These are phyloP conservation scores for Dasyprocta punctata DNA, from an alignment of 2,113 vertebrate genomes.

Conservation along the genomic window DNA sequence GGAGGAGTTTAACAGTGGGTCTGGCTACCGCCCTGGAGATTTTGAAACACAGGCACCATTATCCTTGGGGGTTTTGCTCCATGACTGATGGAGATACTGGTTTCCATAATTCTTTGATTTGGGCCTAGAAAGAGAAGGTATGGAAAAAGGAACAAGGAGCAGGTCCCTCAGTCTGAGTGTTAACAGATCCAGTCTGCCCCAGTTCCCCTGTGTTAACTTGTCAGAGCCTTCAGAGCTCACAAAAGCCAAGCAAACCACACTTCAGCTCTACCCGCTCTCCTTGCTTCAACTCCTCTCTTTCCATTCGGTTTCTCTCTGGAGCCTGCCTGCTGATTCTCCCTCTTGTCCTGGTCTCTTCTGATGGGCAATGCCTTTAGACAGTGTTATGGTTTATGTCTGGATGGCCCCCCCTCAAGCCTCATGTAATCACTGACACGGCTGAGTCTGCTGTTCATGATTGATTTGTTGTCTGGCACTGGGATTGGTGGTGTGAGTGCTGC, in stretches of 20 bases:
- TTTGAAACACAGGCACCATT: background rate
- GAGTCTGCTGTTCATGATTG: no score
- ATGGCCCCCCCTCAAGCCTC: no score
- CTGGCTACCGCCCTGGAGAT: background rate
- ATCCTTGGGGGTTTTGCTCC: background rate
- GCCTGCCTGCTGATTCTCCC: background rate
- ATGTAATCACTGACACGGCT: no score
- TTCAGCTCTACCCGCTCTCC: background rate
- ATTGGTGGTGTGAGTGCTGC: no score
- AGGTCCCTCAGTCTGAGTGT: background rate
- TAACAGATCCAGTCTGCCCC: background rate
- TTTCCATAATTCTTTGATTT: background rate
- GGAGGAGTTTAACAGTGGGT: background rate
- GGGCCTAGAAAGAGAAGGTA: background rate
- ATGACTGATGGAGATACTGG: background rate
- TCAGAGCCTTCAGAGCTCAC: background rate
- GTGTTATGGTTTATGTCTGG: no score
- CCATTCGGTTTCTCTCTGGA: background rate
- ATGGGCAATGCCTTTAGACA: background rate
- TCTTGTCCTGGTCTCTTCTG: background rate
- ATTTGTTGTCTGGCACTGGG: no score
- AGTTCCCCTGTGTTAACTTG: background rate
- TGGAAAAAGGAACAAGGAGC: background rate
- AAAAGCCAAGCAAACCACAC: background rate
- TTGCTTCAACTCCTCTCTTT: background rate